These are phyloP conservation scores for Cephus pygmeus DNA, from an alignment of 2,888 invertebrate genomes.

Conservation along the genomic window DNA sequence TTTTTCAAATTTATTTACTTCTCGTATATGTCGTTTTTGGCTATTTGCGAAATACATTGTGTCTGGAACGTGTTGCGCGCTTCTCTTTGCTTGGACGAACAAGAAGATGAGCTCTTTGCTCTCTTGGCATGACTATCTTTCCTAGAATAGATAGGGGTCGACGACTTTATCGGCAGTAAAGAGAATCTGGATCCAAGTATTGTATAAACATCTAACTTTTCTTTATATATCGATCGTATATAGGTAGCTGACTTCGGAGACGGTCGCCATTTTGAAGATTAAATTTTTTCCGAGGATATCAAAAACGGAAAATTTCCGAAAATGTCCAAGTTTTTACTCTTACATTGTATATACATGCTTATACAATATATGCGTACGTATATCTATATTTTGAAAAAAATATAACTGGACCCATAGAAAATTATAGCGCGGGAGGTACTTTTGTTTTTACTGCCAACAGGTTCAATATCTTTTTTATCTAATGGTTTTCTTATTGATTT, in stretches of 20 bases:
- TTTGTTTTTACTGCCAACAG: no score
- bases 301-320: neutral
- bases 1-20: neutral
- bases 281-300: neutral
- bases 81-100: neutral
- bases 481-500: no score
- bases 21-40: neutral
- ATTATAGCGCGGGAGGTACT: neutral
- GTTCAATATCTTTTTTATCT: no score
- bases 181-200: neutral
- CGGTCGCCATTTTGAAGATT: neutral
- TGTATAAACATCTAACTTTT: neutral
- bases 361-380: no score
- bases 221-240: neutral
- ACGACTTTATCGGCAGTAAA: slow-evolving; percentile 10
- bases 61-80: neutral
- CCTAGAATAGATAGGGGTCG: slow-evolving; percentile 4
- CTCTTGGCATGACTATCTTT: neutral
- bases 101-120: slow-evolving; percentile 3
- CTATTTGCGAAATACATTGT: neutral
- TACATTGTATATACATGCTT: no score
- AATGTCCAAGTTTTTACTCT: neutral
- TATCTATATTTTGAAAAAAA: no score
- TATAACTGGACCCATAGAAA: neutral
- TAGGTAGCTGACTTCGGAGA: neutral